Evolutionary conservation across 2,888 invertebrate genomes (phyloP), one percentile per base, ranked within the genome.

Genomic region (Coenonympha arcania): DNA sequence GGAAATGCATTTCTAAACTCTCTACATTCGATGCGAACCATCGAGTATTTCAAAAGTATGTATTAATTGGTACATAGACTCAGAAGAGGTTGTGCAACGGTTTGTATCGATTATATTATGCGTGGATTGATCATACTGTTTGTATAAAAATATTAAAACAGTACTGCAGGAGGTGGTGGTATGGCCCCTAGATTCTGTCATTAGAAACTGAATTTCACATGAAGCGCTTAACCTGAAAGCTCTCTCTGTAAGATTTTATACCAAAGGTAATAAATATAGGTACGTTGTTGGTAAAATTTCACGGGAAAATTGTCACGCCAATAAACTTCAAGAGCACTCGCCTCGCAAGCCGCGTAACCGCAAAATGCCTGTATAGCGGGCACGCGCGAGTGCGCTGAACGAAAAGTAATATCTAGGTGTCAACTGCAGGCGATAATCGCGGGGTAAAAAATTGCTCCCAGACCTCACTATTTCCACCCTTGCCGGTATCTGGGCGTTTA

Each of bases 391-490:
- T 56, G 60, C 57, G 62, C 57, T 59, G 70, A 71, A 71, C 71
- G 76, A 77, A 81, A 81, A 79, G 82, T 81, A 84, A 86, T 85
- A 85, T 83, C 83, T 79, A 83, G 84, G 78, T 84, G 86, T 85
- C 86, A 85, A 81, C 75, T 78, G 82, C 85, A 86, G 73, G 74
- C 86, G 83, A 83, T 85, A 79, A 86, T 83, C 82, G 79, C 75
- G 74, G 73, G 67, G 73, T 84, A 84, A 85, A 85, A 85, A 85
- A 85, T 85, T 68, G 82, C 71, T 76, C 62, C 63, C 60, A 61
- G 65, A 66, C 65, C 69, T 65, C 63, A 83, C 83, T 83, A 81
- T 76, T 77, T 74, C 73, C 79, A 80, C 83, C 84, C 82, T 82
- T 78, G 76, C 76, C 65, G 65, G 72, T 78, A 79, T 79, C 79